A percentile compares a stretch with the other conserved stretches of the same genome.
These are phyloP conservation scores for Montifringilla adamsi DNA, from an alignment of 2,113 vertebrate genomes.

Conservation along the genomic window DNA sequence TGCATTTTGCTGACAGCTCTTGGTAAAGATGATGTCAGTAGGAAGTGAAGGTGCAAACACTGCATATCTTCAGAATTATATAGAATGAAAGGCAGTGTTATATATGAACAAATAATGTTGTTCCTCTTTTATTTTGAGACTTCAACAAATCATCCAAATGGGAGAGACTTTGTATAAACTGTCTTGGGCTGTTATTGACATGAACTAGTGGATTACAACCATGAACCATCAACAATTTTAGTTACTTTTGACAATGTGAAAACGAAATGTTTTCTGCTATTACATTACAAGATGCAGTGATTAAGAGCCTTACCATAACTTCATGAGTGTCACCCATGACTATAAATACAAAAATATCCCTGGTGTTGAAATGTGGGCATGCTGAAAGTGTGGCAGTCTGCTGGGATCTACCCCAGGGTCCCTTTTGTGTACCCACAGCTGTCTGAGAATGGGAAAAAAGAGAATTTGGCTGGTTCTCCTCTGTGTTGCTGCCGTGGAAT, in stretches of 20 bases:
- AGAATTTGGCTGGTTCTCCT: not conserved
- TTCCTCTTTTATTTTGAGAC: not conserved
- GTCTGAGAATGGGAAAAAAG: not conserved
- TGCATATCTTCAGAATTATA: not conserved
- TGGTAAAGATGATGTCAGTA: not conserved
- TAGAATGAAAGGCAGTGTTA: not conserved
- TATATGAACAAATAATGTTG: not conserved
- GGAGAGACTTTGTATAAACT: not conserved
- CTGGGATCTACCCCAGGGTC: not conserved
- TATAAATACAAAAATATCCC: not conserved
- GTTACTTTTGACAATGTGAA: not conserved
- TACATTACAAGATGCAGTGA: not conserved
- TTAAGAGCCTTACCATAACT: not conserved
- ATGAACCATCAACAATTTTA: not conserved
- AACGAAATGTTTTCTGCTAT: not conserved
- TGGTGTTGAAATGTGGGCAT: not conserved
- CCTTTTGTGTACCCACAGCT: not conserved
- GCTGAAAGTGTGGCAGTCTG: not conserved
- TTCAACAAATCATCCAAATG: not conserved
- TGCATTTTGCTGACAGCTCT: conserved; percentile 26
- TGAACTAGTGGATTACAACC: not conserved
- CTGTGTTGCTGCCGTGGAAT: not conserved
- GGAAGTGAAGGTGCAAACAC: conserved; percentile 22
- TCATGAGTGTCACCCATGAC: not conserved
- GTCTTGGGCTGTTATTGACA: not conserved